These are phyloP conservation scores for Empis stercorea DNA, from an alignment of 2,888 invertebrate species.

Conservation along the genomic window DNA sequence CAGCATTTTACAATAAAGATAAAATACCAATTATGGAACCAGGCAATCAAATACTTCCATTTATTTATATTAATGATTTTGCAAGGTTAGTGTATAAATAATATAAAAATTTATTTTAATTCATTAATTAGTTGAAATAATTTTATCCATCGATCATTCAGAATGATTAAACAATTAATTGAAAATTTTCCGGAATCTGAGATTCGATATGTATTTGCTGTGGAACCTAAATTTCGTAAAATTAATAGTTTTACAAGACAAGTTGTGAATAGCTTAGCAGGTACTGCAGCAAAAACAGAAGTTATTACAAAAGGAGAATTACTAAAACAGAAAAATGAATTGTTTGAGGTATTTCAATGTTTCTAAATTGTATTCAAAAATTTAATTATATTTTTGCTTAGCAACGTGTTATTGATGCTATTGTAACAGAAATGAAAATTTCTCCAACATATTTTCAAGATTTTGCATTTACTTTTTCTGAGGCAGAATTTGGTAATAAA, in stretches of 20 bases:
- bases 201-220: conserved; percentile 48
- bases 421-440: conserved; percentile 45
- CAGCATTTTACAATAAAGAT: conserved; percentile 50
- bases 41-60: conserved; percentile 46
- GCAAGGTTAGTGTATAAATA: conserved; percentile 40
- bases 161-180: conserved; percentile 39
- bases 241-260: conserved; percentile 44
- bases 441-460: conserved; percentile 45
- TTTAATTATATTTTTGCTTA: no score
- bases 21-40: conserved; percentile 44
- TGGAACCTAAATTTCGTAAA: conserved; percentile 45
- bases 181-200: conserved; percentile 39
- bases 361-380: no score
- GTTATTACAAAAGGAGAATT: conserved; percentile 44
- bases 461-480: conserved; percentile 37
- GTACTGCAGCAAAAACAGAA: conserved; percentile 29
- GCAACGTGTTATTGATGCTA: conserved; percentile 45
- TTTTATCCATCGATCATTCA: conserved; percentile 19
- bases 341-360: conserved; percentile 29
- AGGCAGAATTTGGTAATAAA: conserved; percentile 23
- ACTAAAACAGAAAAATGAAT: conserved; percentile 40
- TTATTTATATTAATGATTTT: conserved; percentile 51
- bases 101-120: no score
- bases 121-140: neutral
- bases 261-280: conserved; percentile 23